These are phyloP conservation scores for Mayetiola destructor DNA, from an alignment of 2,888 invertebrate species.

Conservation along the genomic window DNA sequence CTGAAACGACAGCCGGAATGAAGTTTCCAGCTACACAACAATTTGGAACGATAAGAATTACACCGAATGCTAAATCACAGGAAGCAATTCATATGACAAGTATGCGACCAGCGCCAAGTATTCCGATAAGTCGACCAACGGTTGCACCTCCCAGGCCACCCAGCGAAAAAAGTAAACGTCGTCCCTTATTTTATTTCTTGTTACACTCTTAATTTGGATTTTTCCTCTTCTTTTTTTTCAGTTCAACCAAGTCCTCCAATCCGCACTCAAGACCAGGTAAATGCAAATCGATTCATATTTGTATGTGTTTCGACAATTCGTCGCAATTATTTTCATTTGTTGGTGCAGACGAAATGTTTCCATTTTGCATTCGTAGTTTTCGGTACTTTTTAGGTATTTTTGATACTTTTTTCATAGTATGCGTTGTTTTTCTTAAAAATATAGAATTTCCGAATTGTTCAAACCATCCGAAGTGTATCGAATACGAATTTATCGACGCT, in stretches of 20 bases:
- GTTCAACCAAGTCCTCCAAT: too few species aligned
- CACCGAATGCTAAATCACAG: conserved; percentile 29
- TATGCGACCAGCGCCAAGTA: conserved; percentile 28
- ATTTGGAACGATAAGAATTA: conserved; percentile 33
- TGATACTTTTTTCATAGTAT: neutral
- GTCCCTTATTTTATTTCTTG: too few species aligned
- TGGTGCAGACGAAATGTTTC: too few species aligned
- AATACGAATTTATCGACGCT: conserved; percentile 32
- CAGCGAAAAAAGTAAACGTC: too few species aligned
- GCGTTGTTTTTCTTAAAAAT: neutral
- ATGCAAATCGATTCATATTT: too few species aligned
- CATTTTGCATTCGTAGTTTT: too few species aligned
- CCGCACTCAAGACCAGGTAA: too few species aligned
- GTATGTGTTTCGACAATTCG: too few species aligned
- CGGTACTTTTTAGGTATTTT: neutral
- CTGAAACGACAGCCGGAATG: conserved; percentile 26
- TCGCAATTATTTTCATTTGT: too few species aligned
- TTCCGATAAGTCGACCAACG: conserved; percentile 34
- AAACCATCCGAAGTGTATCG: conserved; percentile 32
- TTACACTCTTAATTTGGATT: too few species aligned
- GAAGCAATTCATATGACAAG: conserved; percentile 27
- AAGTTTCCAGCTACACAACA: conserved; percentile 31
- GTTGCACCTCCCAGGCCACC: conserved; percentile 30
- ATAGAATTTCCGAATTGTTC: neutral
- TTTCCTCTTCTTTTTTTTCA: too few species aligned